Base-by-base conservation (phyloP, 35 echinoderm and acorn worm species). In the Heliocidaris tuberculata region DNA sequence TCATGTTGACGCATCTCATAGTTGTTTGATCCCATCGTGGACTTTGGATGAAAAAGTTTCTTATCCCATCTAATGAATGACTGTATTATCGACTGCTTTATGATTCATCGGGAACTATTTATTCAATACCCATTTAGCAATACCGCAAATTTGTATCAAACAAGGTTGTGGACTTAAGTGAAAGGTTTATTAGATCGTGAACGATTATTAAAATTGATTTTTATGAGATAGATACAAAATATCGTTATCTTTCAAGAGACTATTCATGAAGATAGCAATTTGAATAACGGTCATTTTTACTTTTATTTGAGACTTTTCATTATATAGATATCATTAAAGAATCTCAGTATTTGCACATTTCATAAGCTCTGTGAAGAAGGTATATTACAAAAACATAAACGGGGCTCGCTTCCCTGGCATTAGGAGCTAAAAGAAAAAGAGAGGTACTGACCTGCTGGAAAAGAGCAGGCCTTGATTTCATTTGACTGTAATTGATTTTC, bases 401-500 rank as follows among this genome's bases (percentile, higher is more conserved):
- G 65, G 65, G 9, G 27, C 65, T 78, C 27, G 65, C 27, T 56
- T 42, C 27, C 27, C 65, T 78, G 65, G 7, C 27, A 78, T 19
- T 21, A 78, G 19, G 52, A 56, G 52, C 15, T 56, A 78, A 78
- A 78, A 78, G 24, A 71, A 71, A 21, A 78, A 78, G 7, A 78
- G 27, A 78, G 0, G 65, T 5, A n/a, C 27, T 78, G 65, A 78
- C 65, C 65, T 78, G 27, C 21, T 4, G 7, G 65, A 27, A 78
- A 78, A 78, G 65, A 78, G 87, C 29, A 48, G 47, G 5, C 87
- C 31, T 89, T 3, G 87, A 89, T 89, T 48, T 89, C 87, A 89
- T 89, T 47, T 78, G 47, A 89, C 31, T 89, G 31, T 89, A 89
- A 89, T 89, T 89, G 87, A 89, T 47, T 89, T 89, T 30, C 47